Evolutionary conservation across 53 echinoderm and acorn worm species (phyloP).

Genomic region (Luidia sarsii): DNA sequence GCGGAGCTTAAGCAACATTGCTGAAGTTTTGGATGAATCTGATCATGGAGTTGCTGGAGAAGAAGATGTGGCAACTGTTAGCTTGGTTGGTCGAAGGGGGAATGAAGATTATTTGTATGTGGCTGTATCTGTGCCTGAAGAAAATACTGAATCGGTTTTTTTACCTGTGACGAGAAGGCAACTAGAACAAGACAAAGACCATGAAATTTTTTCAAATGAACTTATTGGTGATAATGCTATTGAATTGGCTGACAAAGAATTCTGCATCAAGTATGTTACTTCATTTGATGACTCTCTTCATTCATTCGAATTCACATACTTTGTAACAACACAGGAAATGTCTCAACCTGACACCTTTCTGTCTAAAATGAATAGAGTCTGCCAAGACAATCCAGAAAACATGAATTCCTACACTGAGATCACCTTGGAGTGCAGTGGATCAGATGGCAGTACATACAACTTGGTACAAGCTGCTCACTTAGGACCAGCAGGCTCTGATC

Average conservation of each 20-base stretch:
- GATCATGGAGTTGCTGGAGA: not conserved
- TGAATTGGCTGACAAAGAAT: no score
- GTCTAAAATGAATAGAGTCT: slow-evolving; percentile 40
- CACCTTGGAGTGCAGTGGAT: slow-evolving; percentile 52
- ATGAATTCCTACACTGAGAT: slow-evolving; percentile 65
- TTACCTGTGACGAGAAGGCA: not conserved
- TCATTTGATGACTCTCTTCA: not conserved
- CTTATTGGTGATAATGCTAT: no score
- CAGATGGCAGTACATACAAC: slow-evolving; percentile 21
- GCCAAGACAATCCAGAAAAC: not conserved
- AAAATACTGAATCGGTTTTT: no score
- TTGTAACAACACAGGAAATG: no score
- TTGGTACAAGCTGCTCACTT: slow-evolving; percentile 65
- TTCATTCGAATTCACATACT: slow-evolving; percentile 45
- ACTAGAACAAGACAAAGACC: no score
- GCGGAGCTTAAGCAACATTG: not conserved
- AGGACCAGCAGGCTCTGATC: slow-evolving; percentile 59
- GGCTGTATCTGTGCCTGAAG: not conserved
- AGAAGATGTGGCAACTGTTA: not conserved
- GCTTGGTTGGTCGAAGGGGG: not conserved
- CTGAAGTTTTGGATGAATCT: not conserved
- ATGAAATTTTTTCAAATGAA: no score
- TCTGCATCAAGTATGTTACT: no score
- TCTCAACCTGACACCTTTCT: slow-evolving; percentile 12
- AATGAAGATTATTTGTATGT: not conserved